phyloP scores from a whole-genome alignment of 2,888 invertebrate genomes.

The Ectobius pallidus region DNA sequence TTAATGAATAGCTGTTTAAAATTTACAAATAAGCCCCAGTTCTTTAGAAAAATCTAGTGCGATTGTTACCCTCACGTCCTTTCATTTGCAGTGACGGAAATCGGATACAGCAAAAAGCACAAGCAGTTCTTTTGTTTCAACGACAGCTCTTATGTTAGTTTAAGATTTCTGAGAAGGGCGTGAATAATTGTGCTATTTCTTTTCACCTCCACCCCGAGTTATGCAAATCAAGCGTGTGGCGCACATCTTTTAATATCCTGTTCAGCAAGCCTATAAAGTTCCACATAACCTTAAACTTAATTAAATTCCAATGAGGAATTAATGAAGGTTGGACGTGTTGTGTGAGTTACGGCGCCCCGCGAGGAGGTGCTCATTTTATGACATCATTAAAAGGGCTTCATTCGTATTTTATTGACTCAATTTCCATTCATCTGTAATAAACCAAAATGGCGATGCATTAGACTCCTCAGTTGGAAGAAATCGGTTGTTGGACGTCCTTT shows the following conservation, averaged over 20 bases:
- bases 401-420: slow-evolving; percentile 35
- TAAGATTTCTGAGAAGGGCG: no score
- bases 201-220: not conserved
- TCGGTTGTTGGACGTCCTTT: not conserved
- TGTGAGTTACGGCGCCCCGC: slow-evolving; percentile 36
- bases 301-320: slow-evolving; percentile 45
- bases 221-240: slow-evolving; percentile 35
- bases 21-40: no score
- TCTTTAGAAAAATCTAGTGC: no score
- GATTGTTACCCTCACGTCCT: no score
- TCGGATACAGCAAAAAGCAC: no score
- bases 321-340: slow-evolving; percentile 39
- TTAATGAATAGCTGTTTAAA: no score
- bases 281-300: slow-evolving; percentile 40
- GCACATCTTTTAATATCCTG: slow-evolving; percentile 42
- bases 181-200: no score
- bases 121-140: no score
- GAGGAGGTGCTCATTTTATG: slow-evolving; percentile 30
- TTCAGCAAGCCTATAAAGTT: slow-evolving; percentile 37
- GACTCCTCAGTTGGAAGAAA: not conserved
- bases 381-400: slow-evolving; percentile 30
- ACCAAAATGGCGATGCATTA: slow-evolving; percentile 24
- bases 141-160: no score
- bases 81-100: no score
- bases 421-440: slow-evolving; percentile 33